phyloP scores from a whole-genome alignment of 1,140 invertebrate species.

The Caenorhabditis elegans region WBcel235 BX284604.4:12273501-12274000 shows the following conservation, averaged over 20 bases:
- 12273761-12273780: constrained; percentile 40
- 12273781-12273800: constrained; percentile 74
- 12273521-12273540: not conserved
- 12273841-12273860: constrained; percentile 54
- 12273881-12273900: constrained; percentile 86
- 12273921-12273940: constrained; percentile 77
- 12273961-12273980: constrained; percentile 76
- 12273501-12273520: not conserved
- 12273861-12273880: constrained; percentile 82
- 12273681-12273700: not conserved
- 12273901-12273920: constrained; percentile 73
- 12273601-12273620: not conserved
- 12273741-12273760: not conserved
- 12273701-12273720: not conserved
- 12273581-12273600: not conserved
- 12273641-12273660: not conserved
- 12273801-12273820: not conserved
- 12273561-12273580: not conserved
- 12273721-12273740: not conserved
- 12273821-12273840: constrained; percentile 32
- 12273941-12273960: constrained; percentile 76
- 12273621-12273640: not conserved
- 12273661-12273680: not conserved
- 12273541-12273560: not conserved
- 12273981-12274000: constrained; percentile 70